Evolutionary conservation across 2,113 vertebrate species (phyloP), one percentile per base, ranked within the genome.

Genomic region (Fregata magnificens): DNA sequence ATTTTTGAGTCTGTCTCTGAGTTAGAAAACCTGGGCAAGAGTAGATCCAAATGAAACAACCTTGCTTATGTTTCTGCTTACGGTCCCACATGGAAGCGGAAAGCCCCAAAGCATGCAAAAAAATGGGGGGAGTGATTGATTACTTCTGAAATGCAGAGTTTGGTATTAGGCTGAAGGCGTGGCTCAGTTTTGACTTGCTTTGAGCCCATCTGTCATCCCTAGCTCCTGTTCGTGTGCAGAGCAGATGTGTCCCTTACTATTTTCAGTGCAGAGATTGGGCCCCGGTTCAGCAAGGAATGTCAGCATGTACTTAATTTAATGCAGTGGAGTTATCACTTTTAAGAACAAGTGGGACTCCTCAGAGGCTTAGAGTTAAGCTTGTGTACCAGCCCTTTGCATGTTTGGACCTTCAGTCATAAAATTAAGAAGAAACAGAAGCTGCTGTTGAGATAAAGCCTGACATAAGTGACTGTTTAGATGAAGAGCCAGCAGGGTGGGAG

Each of bases 201-300:
- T 94, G 87, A 93, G 74, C 82, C 76, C 82, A 40, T 91, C 92
- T 96, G 87, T 94, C 93, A 95, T 86, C 93, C 36, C 36, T 90
- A 78, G 71, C 82, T 96, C 69, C 77, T 92, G 59, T 53, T 95
- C 45, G 26, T 94, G 66, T 85, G 89, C 67, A 90, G 67, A 88
- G 24, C 78, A 91, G 84, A 94, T 94, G 72, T 88, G 85, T 85
- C 62, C 71, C 71, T 72, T 95, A 62, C 86, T 94, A 85, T 92
- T 95, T 95, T 87, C 86, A 90, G 91, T 72, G 65, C 53, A 31
- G 45, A 73, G 20, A 22, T 34, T 47, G 36, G 53, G 45, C 40
- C 38, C 14, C 3, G 7, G 26, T 83, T 94, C 91, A 93, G 84
- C 9, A 16, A 91, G 82, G 50, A 95, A 67, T 94, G 94, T 88